Percentiles rank a stretch among this genome's conserved stretches.
These are phyloP conservation scores for Clistopyga incitator DNA, from an alignment of 2,888 invertebrate species.

Conservation along the genomic window DNA sequence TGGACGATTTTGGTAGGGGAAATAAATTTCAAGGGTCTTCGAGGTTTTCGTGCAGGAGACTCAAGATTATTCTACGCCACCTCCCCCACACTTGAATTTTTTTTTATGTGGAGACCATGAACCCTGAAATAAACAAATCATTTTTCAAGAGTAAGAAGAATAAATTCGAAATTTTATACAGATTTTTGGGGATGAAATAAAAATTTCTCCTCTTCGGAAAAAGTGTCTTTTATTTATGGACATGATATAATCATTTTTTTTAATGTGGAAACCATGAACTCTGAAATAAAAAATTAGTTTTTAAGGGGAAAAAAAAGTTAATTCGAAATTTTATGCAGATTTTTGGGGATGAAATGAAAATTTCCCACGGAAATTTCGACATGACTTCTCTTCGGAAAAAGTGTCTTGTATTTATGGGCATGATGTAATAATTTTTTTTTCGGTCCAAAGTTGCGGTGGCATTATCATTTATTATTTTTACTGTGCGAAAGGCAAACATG, in stretches of 20 bases:
- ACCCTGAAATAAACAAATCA: no score
- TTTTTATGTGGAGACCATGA: no score
- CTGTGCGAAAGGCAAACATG: slow-evolving; percentile 80
- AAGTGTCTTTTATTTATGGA: background rate
- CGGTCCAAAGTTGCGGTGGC: slow-evolving; percentile 32
- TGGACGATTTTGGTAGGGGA: background rate
- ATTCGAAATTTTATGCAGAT: no score
- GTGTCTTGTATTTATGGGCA: background rate
- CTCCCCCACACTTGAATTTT: background rate
- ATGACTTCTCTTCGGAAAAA: background rate
- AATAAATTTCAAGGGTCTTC: background rate
- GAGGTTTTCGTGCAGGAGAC: background rate
- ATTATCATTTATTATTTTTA: slow-evolving; percentile 76
- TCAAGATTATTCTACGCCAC: background rate
- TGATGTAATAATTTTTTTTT: slow-evolving; percentile 46
- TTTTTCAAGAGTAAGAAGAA: no score
- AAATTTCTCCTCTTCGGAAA: background rate
- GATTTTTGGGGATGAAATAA: background rate
- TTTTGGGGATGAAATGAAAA: background rate
- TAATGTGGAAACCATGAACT: no score
- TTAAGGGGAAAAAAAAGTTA: no score
- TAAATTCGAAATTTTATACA: background rate
- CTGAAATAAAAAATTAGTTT: no score
- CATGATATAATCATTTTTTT: slow-evolving; percentile 38
- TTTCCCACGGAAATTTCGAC: slow-evolving; percentile 34